Evolutionary conservation across 1,140 invertebrate species (phyloP).

Genomic region (Druon quercuslanigerum): DNA sequence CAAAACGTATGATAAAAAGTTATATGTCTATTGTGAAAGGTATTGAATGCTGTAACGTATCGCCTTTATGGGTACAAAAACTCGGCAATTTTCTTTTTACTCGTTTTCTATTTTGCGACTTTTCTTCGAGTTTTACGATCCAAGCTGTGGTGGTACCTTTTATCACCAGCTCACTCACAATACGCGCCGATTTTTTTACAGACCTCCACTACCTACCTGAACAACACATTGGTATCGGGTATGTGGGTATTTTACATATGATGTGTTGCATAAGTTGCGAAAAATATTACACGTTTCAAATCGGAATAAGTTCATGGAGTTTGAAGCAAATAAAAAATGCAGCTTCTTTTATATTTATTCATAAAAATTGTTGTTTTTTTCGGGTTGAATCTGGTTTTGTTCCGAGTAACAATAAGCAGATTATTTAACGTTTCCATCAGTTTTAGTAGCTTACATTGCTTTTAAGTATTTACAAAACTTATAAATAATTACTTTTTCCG

Average conservation of each 20-base stretch:
- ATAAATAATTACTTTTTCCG: too few species aligned
- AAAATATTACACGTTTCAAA: conserved; percentile 44
- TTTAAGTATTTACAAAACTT: too few species aligned
- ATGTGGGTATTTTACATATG: conserved; percentile 67
- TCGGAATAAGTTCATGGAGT: too few species aligned
- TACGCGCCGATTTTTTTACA: conserved; percentile 62
- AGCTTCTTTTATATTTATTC: too few species aligned
- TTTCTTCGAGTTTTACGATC: conserved; percentile 61
- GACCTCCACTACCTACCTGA: conserved; percentile 62
- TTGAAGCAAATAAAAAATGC: too few species aligned
- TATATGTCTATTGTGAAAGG: conserved; percentile 27
- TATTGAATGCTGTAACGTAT: conserved; percentile 38
- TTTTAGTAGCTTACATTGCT: too few species aligned
- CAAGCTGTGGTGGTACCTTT: conserved; percentile 60
- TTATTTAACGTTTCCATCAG: too few species aligned
- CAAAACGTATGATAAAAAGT: conserved; percentile 26
- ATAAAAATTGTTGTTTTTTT: too few species aligned
- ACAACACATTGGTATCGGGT: conserved; percentile 49
- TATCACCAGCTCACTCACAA: conserved; percentile 62
- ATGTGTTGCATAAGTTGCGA: conserved; percentile 53
- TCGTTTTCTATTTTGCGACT: conserved; percentile 52
- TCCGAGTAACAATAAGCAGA: too few species aligned
- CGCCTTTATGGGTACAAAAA: conserved; percentile 39
- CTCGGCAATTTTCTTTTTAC: conserved; percentile 39
- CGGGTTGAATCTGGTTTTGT: too few species aligned